These are phyloP conservation scores for Leptocoma aspasia DNA, from an alignment of 2,113 vertebrate species.

Conservation along the genomic window DNA sequence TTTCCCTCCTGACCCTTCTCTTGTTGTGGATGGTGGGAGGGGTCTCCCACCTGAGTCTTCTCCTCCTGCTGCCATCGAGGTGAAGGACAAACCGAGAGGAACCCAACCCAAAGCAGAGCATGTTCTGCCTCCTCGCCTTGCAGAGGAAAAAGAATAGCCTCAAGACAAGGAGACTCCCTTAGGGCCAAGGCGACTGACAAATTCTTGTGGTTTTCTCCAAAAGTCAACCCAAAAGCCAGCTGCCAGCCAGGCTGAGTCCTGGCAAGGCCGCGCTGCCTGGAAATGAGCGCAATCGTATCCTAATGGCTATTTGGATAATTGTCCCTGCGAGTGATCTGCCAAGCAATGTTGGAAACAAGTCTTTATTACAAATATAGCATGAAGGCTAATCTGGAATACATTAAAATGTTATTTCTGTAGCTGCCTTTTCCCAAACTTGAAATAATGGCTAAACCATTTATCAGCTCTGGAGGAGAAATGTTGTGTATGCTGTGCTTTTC, in stretches of 20 bases:
- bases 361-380: slow-evolving; percentile 82
- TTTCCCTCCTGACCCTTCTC: not conserved
- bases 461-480: slow-evolving; percentile 70
- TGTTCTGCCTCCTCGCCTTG: slow-evolving; percentile 55
- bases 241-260: slow-evolving; percentile 68
- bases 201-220: slow-evolving; percentile 85
- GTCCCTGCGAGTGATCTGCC: slow-evolving; percentile 76
- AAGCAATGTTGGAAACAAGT: slow-evolving; percentile 74
- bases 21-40: not conserved
- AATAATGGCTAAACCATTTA: slow-evolving; percentile 79
- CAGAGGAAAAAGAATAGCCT: slow-evolving; percentile 69
- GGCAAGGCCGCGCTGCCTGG: slow-evolving; percentile 75
- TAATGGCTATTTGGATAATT: slow-evolving; percentile 84
- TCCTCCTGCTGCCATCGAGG: not conserved
- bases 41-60: not conserved
- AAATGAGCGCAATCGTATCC: slow-evolving; percentile 82
- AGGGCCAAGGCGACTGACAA: slow-evolving; percentile 76
- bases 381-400: slow-evolving; percentile 82
- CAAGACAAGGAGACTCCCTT: slow-evolving; percentile 70
- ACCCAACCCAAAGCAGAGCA: not conserved
- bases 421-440: slow-evolving; percentile 71
- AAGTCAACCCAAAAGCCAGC: slow-evolving; percentile 76
- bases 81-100: not conserved
- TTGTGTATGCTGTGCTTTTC: not conserved
- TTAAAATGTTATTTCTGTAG: slow-evolving; percentile 82